Base-by-base conservation (phyloP, 2,113 vertebrate species). In the Lasiurus cinereus region DNA sequence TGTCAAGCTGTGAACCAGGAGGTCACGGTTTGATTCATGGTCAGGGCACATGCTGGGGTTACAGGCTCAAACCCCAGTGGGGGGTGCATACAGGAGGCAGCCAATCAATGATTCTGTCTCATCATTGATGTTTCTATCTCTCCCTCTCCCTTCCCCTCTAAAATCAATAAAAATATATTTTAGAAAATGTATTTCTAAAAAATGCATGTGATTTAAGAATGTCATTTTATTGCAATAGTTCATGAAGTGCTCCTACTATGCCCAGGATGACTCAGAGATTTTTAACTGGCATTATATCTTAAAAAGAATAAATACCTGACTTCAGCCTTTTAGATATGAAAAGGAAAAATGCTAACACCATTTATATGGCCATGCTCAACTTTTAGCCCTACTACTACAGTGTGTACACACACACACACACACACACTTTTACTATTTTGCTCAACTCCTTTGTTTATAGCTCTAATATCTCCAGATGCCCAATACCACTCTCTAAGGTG, bases 291-390 rank as follows among this genome's bases (percentile, higher is more conserved):
- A 0, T n/a, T 52, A 4, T 77, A 4, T 69, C 31, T 95, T 84
- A 88, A n/a, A 91, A 94, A 94, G 87, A 93, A 74, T 69, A 54
- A 96, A 70, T 18, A 80, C 64, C 66, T 84, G 67, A 91, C 88
- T 92, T 66, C 39, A 69, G 29, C 21, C 64, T 93, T 93, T 70
- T 21, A 69, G 5, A 46, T 78, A 10, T 27, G 27, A 90, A 39
- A 95, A 78, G 59, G 64, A 85, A 92, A 94, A 88, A 48, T 9
- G 31, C 43, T 74, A 9, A 11, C 18, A 10, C 43, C 46, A 79
- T 64, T 86, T 72, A 46, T 19, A 78, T 86, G 33, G 29, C 50
- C 54, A 24, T 33, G n/a, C 15, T 18, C 11, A 13, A 50, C 84
- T 19, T 83, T 13, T 62, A 79, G 59, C 7, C 18, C 31, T 67